Base-by-base conservation (phyloP, 2,113 vertebrate genomes). In the Morone chrysops region DNA sequence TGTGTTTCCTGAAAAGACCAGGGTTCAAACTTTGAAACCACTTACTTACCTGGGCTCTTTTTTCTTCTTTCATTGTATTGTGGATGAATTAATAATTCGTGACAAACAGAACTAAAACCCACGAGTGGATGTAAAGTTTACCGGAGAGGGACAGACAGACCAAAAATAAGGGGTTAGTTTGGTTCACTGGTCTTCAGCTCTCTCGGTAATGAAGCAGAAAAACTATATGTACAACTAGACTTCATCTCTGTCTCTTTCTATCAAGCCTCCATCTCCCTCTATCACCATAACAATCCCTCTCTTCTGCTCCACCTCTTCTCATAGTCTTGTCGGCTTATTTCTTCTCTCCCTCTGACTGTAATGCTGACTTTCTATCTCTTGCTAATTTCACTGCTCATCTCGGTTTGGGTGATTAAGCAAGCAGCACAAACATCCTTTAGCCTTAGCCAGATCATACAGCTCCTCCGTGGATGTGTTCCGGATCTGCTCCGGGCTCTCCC, bases 151-250 rank as follows among this genome's bases (percentile, higher is more conserved):
- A 36, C 71, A 40, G 41, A 54, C 20, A 47, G 12, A 45, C 17
- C 17, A 56, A 25, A n/a, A 62, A 36, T 48, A 41, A 54, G 17
- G 5, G 2, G 13, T 72, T 61, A 5, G 54, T 68, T n/a, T 63
- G 79, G 56, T 77, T 74, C 75, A 48, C 16, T 74, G 79, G 41
- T 41, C 31, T 75, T 73, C 17, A 69, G 50, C 31, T 31, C 31
- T 31, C 31, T 31, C 2, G 2, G 31, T 31, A 31, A 31, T 31
- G 31, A 31, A 31, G 31, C 31, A 31, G 2, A 31, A 31, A 31
- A 31, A 31, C 31, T 31, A 4, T 4, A 31, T 31, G 31, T 4
- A 17, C 31, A 18, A 51, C 53, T 53, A 38, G 41, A 80, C 60
- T 43, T 22, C 59, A 4, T 61, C 38, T 73, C 63, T 22, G 75